Conservation (phyloP, 2,797 vertebrate species). For the Enteromius anoplus region DNA sequence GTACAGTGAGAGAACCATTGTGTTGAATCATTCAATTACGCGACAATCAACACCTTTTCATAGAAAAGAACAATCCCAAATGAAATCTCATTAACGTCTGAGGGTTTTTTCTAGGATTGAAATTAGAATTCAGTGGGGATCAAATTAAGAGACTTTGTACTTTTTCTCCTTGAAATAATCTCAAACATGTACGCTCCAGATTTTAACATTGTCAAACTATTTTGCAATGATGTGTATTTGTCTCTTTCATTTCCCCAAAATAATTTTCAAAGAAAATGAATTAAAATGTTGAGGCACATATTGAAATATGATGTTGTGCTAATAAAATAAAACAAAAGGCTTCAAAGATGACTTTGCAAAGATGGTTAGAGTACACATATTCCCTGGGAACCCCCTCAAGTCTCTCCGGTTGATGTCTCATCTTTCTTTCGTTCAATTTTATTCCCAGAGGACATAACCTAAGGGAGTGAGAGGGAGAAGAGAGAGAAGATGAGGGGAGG, state of each 20-base stretch:
- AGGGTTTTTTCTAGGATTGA: not conserved
- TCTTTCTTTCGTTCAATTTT: slow-evolving; percentile 20
- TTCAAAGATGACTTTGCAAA: slow-evolving; percentile 6
- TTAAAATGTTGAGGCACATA: not conserved
- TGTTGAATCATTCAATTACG: not conserved
- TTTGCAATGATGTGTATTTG: not conserved
- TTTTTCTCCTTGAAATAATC: not conserved
- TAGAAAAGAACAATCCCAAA: not conserved
- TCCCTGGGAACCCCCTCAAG: slow-evolving; percentile 15
- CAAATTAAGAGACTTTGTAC: not conserved
- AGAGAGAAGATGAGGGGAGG: slow-evolving; percentile 17
- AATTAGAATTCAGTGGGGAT: not conserved
- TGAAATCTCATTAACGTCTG: not conserved
- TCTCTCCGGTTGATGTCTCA: slow-evolving; percentile 10
- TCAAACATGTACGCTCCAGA: not conserved
- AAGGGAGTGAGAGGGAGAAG: slow-evolving; percentile 9
- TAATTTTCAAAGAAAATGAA: not conserved
- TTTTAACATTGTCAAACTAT: not conserved
- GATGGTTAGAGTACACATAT: slow-evolving; percentile 16
- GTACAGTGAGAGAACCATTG: not conserved
- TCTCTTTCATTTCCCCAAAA: not conserved
- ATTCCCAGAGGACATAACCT: slow-evolving; percentile 32
- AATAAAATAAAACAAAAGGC: slow-evolving; percentile 13
- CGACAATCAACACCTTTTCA: not conserved
- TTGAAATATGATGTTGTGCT: slow-evolving; percentile 25